Percentiles rank a stretch among this genome's conserved stretches.
Evolutionary conservation across 2,113 vertebrate species (phyloP).

Genomic region (Mirounga angustirostris): DNA sequence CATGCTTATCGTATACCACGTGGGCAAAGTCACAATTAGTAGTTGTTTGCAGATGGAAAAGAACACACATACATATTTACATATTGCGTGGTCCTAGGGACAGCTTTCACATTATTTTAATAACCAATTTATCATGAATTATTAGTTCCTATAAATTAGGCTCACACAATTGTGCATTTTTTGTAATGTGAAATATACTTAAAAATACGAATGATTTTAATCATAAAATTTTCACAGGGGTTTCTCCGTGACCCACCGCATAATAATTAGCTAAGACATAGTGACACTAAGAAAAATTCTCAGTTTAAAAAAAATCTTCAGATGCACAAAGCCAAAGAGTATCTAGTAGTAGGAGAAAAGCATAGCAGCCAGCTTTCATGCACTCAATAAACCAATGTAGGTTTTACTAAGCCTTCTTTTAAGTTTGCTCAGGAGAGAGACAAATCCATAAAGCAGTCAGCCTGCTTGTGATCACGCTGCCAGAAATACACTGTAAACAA

Average conservation of each 20-base stretch:
- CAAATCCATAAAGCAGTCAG: constrained; percentile 63
- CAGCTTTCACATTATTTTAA: constrained; percentile 53
- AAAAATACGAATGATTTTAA: neutral
- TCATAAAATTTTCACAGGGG: neutral
- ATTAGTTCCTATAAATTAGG: constrained; percentile 26
- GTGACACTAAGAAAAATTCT: constrained; percentile 25
- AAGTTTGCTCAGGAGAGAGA: constrained; percentile 71
- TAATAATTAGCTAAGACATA: neutral
- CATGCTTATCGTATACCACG: neutral
- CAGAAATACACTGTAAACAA: constrained; percentile 71
- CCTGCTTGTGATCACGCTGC: neutral
- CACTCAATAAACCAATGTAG: constrained; percentile 49
- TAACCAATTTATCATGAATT: constrained; percentile 38
- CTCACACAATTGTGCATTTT: constrained; percentile 26
- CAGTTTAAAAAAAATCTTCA: constrained; percentile 39
- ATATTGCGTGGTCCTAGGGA: neutral
- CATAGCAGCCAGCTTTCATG: neutral
- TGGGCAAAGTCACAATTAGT: constrained; percentile 7
- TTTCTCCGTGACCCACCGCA: neutral
- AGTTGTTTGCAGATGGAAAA: constrained; percentile 43
- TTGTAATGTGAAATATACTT: constrained; percentile 31
- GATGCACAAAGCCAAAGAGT: constrained; percentile 31
- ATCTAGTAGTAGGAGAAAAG: neutral
- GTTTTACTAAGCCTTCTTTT: constrained; percentile 65
- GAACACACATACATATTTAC: constrained; percentile 31